Evolutionary conservation across 1,140 invertebrate genomes (phyloP).

Genomic region (Tribolium castaneum): DNA sequence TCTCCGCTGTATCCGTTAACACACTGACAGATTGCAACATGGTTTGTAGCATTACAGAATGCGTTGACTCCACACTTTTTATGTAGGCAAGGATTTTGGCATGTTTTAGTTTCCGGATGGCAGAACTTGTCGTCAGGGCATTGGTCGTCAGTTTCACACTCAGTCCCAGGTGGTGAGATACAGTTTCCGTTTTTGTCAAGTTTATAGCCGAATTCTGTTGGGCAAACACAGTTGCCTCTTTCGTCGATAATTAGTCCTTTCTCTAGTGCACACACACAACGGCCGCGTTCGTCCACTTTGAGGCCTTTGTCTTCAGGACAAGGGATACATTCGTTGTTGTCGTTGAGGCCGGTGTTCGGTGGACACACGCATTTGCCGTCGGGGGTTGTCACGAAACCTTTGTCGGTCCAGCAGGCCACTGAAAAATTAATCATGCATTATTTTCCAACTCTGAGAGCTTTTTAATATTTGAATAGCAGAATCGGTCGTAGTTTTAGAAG

Average conservation of each 20-base stretch:
- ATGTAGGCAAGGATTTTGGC: constrained; percentile 78
- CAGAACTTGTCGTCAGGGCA: constrained; percentile 84
- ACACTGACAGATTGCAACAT: constrained; percentile 82
- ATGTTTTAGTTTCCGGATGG: constrained; percentile 74
- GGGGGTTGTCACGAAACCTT: constrained; percentile 76
- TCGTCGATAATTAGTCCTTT: constrained; percentile 81
- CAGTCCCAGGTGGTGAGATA: constrained; percentile 67
- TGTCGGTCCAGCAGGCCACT: constrained; percentile 77
- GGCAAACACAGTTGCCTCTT: constrained; percentile 82
- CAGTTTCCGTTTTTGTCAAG: constrained; percentile 76
- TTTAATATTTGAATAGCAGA: too few relatives aligned
- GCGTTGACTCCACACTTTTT: constrained; percentile 81
- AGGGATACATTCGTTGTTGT: constrained; percentile 79
- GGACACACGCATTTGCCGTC: constrained; percentile 81
- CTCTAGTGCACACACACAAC: constrained; percentile 82
- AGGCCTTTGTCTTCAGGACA: constrained; percentile 79
- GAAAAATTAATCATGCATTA: constrained; percentile 51
- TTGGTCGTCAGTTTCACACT: constrained; percentile 79
- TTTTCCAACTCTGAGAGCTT: too few relatives aligned
- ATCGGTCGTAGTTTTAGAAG: background rate
- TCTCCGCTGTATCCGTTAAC: constrained; percentile 77
- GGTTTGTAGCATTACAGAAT: constrained; percentile 81
- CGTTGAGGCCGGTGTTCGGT: constrained; percentile 79
- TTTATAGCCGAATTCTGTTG: constrained; percentile 75
- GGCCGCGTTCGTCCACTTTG: constrained; percentile 78